phyloP scores from a whole-genome alignment of 2,888 invertebrate species.

The Trichopoda pennipes region DNA sequence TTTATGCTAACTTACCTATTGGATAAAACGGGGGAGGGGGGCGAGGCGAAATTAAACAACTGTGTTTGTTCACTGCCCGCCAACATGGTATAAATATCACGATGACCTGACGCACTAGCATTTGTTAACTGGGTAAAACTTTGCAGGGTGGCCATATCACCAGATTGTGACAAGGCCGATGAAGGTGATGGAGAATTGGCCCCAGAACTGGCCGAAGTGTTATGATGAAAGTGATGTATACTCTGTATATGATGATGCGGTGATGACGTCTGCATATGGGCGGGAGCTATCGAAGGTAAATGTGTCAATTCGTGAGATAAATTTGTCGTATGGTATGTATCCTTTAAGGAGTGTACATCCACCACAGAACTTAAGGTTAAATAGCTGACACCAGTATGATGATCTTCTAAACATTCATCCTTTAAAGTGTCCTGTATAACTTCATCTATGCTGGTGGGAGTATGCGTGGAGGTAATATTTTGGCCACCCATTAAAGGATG shows the following conservation, averaged over 20 bases:
- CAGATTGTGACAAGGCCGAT: conserved; percentile 71
- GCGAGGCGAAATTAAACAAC: conserved; percentile 74
- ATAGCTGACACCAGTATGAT: conserved; percentile 76
- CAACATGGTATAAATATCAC: conserved; percentile 77
- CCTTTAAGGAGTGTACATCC: conserved; percentile 78
- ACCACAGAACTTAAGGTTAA: conserved; percentile 77
- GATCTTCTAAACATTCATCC: conserved; percentile 79
- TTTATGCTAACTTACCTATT: conserved; percentile 75
- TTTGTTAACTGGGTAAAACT: conserved; percentile 80
- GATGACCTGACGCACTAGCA: conserved; percentile 73
- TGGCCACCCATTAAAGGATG: conserved; percentile 57
- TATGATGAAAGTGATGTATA: conserved; percentile 71
- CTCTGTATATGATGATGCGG: conserved; percentile 69
- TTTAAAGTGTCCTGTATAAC: conserved; percentile 81
- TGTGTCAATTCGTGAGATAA: conserved; percentile 69
- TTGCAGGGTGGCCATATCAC: conserved; percentile 75
- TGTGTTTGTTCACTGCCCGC: conserved; percentile 75
- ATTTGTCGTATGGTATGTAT: conserved; percentile 71
- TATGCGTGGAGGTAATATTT: conserved; percentile 69
- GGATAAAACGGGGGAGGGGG: conserved; percentile 76
- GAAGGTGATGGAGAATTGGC: conserved; percentile 79
- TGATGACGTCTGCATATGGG: conserved; percentile 63
- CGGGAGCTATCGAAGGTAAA: conserved; percentile 58
- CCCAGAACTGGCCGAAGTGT: conserved; percentile 78
- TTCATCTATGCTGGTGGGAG: conserved; percentile 79